Evolutionary conservation across 2,797 vertebrate genomes (phyloP), one percentile per base, ranked within the genome.

Genomic region (Chaenodraco wilsoni): DNA sequence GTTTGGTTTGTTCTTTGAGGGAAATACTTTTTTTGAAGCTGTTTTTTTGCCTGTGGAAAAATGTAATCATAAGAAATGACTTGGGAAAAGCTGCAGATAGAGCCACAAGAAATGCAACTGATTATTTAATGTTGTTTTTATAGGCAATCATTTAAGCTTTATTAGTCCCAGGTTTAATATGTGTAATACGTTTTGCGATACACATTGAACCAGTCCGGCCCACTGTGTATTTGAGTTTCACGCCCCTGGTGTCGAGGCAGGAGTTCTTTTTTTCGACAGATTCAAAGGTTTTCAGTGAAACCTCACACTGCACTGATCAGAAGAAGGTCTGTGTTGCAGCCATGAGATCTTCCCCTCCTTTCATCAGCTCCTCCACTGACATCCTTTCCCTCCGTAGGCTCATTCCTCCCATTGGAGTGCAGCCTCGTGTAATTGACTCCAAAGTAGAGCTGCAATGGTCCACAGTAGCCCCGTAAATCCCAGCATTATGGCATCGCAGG

Each of bases 381-480:
- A 54, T 10, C 59, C 69, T 61, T 78, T 79, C 62, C 2, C 65
- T 67, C 81, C 62, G 16, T 55, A 48, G 58, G 23, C 66, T 73
- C 72, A 85, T 79, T 82, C 65, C 78, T 81, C 69, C 81, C 77
- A 72, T 74, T 76, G 55, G 61, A 64, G 48, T 72, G 59, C 60
- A 74, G 70, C 83, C 61, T 65, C 51, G 64, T 67, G 57, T 81
- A 86, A 84, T 69, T 68, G 83, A 75, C 66, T 85, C 74, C 51
- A 45, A 79, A 78, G 74, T 33, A 69, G 68, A 72, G 65, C 56
- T 10, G 65, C 63, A 72, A 75, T 72, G 74, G 54, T 72, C 81
- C 74, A 61, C 56, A 61, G 63, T 11, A 63, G 63, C 31, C 0
- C 16, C 54, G 63, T 33, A 44, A 37, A 79, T 76, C 43, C 19